Base-by-base conservation (phyloP, 2,888 invertebrate genomes). In the Steinernema hermaphroditum region DNA sequence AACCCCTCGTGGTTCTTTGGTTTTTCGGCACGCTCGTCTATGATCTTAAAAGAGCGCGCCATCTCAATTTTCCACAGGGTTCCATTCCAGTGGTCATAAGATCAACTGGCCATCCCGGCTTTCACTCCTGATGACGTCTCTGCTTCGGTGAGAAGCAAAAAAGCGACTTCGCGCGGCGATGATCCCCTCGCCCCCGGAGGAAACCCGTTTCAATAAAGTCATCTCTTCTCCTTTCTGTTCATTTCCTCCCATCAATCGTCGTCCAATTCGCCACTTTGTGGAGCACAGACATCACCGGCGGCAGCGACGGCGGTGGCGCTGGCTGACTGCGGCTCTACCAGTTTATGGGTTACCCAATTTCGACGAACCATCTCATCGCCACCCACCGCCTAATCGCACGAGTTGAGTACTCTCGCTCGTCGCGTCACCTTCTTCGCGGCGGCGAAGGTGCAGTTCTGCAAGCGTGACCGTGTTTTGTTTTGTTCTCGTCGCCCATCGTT, bases 321-420 rank as follows among this genome's bases (percentile, higher is more conserved):
- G 4, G 37, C 37, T 8, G 37, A 37, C 54, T 24, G 24, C 54
- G 37, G 12, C 6, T 2, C 54, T 54, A 54, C 54, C 54, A 54
- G 54, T 54, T 54, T 54, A 27, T 54, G 54, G 54, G 54, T 54
- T 54, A 54, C 54, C 54, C 54, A 54, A 54, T 54, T 54, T 54
- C 54, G 54, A 24, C 54, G 54, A 54, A 54, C 54, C 54, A 12
- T 37, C 54, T 19, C 19, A 9, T n/a, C 49, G 49, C 49, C 49
- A 49, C 49, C 49, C 49, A 19, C 49, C 19, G 49, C 49, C n/a
- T 6, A 49, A 49, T 41, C 8, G 41, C 14, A 41, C 41, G 8
- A 41, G n/a, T n/a, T n/a, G 37, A 37, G 37, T 37, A 37, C 37
- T 37, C 12, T 12, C 4, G 46, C 46, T 9, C 46, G 4, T 2